Evolutionary conservation across 2,888 invertebrate species (phyloP), one percentile per base, ranked within the genome.

Genomic region (Aphidius colemani): DNA sequence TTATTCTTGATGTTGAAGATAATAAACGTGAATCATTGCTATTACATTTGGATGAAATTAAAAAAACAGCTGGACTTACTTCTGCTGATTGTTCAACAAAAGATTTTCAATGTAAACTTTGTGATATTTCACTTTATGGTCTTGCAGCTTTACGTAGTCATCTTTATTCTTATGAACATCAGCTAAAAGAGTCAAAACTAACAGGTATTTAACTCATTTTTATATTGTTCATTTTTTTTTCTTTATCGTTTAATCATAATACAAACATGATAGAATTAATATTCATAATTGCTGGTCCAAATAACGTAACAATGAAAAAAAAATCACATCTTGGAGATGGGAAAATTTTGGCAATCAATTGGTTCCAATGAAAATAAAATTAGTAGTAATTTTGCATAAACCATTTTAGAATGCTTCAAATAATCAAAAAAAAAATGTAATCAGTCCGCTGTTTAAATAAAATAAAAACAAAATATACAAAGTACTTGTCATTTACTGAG

Each of bases 341-440:
- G 82, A 30, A 73, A 85, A 39, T 89, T 90, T 79, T 90, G 90
- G 90, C 84, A 85, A 70, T 83, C 82, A 6, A 83, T 89, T 0
- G 84, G 86, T 0, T 85, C 89, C 48, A 76, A 84, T 44, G 89
- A 90, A 77, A 88, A 89, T 75, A 85, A 86, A 70, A 83, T 57
- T 30, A 18, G 13, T 18, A 18, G 13, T 18, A 18, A 18, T 18
- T 18, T 18, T 18, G 1, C 13, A 18, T 18, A 18, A 18, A 18
- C 2, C 1, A 18, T 18, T 18, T 1, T 18, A 18, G 2, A 18
- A 18, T 18, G 13, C 13, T 18, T 18, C 13, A 18, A 1, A 18
- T n/a, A n/a, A n/a, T n/a, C n/a, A n/a, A n/a, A 18, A 18, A 18
- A 18, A 18, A 18, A 18, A 18, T 18, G 13, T 18, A 18, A 18